Percentiles rank a stretch among this genome's conserved stretches.
phyloP scores from a whole-genome alignment of 1,140 invertebrate genomes.

The Paramacrobiotus metropolitanus region DNA sequence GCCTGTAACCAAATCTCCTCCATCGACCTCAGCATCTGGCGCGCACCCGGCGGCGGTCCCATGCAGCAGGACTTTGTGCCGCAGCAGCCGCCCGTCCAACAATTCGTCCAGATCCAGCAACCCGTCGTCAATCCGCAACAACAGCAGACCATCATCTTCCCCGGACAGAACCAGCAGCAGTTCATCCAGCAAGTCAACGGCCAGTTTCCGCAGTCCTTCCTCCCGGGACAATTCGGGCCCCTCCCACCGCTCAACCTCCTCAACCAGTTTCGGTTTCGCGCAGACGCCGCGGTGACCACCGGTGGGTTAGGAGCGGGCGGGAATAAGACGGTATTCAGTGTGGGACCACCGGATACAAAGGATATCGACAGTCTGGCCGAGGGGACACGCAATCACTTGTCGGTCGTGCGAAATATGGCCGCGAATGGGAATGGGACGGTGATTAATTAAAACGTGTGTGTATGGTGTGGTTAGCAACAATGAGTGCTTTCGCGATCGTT shows the following conservation, averaged over 20 bases:
- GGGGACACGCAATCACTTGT: too few relatives aligned
- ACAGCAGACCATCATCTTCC: background rate
- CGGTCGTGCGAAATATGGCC: too few relatives aligned
- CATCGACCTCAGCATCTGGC: slow-evolving; percentile 1
- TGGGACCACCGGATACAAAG: too few relatives aligned
- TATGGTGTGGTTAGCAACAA: too few relatives aligned
- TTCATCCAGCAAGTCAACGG: background rate
- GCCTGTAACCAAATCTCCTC: background rate
- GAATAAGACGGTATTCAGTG: too few relatives aligned
- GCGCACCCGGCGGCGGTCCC: background rate
- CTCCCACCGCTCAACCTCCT: too few relatives aligned
- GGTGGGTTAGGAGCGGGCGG: too few relatives aligned
- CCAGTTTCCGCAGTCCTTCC: background rate
- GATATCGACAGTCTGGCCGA: too few relatives aligned
- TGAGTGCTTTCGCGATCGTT: too few relatives aligned
- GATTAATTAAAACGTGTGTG: too few relatives aligned
- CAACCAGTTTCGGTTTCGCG: background rate
- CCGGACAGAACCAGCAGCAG: background rate
- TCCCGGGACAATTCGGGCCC: background rate
- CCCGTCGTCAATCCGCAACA: background rate
- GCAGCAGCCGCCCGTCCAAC: background rate
- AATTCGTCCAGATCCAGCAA: slow-evolving; percentile 1
- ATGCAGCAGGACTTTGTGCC: background rate
- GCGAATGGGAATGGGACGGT: too few relatives aligned
- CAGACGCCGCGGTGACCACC: background rate